Evolutionary conservation across 2,888 invertebrate species (phyloP).

Genomic region (Drosophila prostipennis): DNA sequence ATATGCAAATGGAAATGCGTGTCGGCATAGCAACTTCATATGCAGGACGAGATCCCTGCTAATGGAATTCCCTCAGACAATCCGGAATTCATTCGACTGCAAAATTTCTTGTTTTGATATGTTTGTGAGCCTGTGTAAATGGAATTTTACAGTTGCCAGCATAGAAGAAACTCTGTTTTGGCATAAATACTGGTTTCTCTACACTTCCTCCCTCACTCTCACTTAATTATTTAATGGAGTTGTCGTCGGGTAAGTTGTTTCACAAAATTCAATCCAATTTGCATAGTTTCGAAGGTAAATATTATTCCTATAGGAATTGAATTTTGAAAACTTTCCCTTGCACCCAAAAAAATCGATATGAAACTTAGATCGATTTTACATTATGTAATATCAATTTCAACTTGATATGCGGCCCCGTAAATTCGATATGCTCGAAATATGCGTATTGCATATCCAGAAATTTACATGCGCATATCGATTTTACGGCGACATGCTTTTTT

Average conservation of each 20-base stretch:
- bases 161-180: neutral
- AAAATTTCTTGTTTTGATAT: constrained; percentile 20
- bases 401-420: too few relatives aligned
- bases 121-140: constrained; percentile 9
- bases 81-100: constrained; percentile 16
- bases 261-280: neutral
- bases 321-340: too few relatives aligned
- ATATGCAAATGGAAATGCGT: constrained; percentile 8
- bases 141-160: constrained; percentile 36
- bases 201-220: neutral
- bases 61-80: constrained; percentile 34
- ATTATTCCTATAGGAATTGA: too few relatives aligned
- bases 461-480: too few relatives aligned
- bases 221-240: constrained; percentile 20
- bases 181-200: neutral
- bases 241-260: neutral
- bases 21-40: neutral
- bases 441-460: too few relatives aligned
- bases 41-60: constrained; percentile 21
- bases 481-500: too few relatives aligned
- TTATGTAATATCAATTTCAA: too few relatives aligned
- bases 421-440: too few relatives aligned
- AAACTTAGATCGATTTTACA: too few relatives aligned
- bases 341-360: too few relatives aligned
- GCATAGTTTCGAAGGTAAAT: neutral